Evolutionary conservation across 1,140 invertebrate species (phyloP).

Genomic region (Heliconius himera): DNA sequence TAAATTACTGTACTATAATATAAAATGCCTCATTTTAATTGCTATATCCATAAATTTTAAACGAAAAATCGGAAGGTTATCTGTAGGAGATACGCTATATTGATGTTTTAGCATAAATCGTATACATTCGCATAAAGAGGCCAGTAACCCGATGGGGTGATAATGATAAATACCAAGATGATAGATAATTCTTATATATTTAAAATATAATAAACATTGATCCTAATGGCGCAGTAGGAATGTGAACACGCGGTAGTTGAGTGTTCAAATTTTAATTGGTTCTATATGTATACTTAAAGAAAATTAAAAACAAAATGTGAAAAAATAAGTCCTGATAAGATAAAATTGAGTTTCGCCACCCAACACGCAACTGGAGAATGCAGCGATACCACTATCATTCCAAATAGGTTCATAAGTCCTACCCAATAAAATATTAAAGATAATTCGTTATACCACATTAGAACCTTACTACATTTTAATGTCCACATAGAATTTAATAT

Average conservation of each 20-base stretch:
- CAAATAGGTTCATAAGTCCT: neutral
- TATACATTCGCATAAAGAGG: conserved; percentile 28
- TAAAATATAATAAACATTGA: neutral
- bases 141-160: conserved; percentile 28
- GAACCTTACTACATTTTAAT: too few species aligned
- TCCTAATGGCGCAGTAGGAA: neutral
- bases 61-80: conserved; percentile 26
- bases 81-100: conserved; percentile 21
- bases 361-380: neutral
- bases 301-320: neutral
- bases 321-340: neutral
- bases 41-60: neutral
- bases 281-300: neutral
- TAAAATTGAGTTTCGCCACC: neutral
- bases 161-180: conserved; percentile 24
- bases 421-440: neutral
- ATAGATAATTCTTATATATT: conserved; percentile 1
- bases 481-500: too few species aligned
- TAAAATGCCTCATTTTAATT: neutral
- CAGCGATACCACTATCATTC: neutral
- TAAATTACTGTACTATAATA: too few species aligned
- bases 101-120: conserved; percentile 3
- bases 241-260: neutral
- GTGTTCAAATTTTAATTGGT: neutral
- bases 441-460: neutral